Conservation (phyloP, 2,888 invertebrate species). For the Mythimna lalbum region DNA sequence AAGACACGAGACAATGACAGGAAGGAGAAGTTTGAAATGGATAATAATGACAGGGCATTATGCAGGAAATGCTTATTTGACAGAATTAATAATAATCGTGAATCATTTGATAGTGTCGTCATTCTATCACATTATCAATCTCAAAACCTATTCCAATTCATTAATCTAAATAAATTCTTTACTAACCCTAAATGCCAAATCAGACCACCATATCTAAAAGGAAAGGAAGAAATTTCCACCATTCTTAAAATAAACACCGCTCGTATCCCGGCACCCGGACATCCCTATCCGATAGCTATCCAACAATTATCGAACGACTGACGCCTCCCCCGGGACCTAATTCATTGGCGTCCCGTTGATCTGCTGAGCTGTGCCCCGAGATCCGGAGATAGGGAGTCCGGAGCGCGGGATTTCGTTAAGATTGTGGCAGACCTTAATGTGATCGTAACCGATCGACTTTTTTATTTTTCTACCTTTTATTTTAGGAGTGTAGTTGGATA, state of each 20-base stretch:
- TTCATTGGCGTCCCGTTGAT: conserved; percentile 64
- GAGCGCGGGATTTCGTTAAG: conserved; percentile 61
- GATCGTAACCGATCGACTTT: conserved; percentile 61
- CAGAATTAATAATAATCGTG: no score
- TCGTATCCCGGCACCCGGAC: conserved; percentile 30
- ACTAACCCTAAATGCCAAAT: neutral
- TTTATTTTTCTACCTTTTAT: conserved; percentile 49
- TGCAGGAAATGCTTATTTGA: neutral
- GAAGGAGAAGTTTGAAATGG: neutral
- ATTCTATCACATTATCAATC: neutral
- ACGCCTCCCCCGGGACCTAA: conserved; percentile 63
- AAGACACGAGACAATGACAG: conserved; percentile 8
- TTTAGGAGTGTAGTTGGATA: conserved; percentile 28
- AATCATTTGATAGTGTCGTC: neutral
- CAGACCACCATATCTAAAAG: neutral
- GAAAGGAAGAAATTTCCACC: conserved; percentile 20
- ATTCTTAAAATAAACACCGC: conserved; percentile 3
- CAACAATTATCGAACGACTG: conserved; percentile 64
- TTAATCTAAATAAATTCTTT: neutral
- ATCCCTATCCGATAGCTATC: conserved; percentile 57
- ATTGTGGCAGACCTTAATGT: conserved; percentile 61
- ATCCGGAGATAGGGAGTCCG: conserved; percentile 54
- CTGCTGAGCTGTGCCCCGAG: conserved; percentile 66
- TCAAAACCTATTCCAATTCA: neutral
- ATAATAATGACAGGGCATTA: conserved; percentile 15